phyloP scores from a whole-genome alignment of 2,888 invertebrate species.

The Amblyjoppa fuscipennis region DNA sequence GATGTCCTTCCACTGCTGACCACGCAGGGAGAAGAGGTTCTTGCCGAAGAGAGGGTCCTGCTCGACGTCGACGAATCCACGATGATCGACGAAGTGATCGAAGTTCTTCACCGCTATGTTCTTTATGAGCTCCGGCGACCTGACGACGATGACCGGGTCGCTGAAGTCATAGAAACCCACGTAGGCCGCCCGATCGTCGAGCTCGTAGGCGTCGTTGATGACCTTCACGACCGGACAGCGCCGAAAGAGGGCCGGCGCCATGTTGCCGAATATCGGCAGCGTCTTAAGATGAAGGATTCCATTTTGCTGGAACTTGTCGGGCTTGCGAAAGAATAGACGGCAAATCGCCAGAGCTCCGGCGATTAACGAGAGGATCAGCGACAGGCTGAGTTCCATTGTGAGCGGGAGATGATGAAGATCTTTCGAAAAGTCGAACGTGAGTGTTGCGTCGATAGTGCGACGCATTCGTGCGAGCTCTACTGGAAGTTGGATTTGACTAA shows the following conservation, averaged over 20 bases:
- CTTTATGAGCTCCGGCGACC: slow-evolving; percentile 80
- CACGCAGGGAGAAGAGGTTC: slow-evolving; percentile 75
- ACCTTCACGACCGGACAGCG: slow-evolving; percentile 39
- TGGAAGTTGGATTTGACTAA: not conserved
- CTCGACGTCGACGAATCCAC: slow-evolving; percentile 69
- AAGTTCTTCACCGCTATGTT: slow-evolving; percentile 77
- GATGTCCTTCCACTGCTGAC: slow-evolving; percentile 86
- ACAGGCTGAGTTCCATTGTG: slow-evolving; percentile 49
- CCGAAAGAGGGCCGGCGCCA: slow-evolving; percentile 52
- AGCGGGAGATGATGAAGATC: not conserved
- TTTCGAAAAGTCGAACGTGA: not conserved
- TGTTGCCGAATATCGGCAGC: slow-evolving; percentile 69
- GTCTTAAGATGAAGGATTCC: slow-evolving; percentile 67
- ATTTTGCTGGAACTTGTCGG: slow-evolving; percentile 25
- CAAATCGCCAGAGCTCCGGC: slow-evolving; percentile 1
- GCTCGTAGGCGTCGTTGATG: slow-evolving; percentile 67
- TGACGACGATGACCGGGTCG: slow-evolving; percentile 75
- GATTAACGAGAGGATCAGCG: slow-evolving; percentile 33
- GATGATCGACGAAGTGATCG: slow-evolving; percentile 78
- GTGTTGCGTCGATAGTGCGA: not conserved
- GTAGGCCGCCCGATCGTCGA: slow-evolving; percentile 73
- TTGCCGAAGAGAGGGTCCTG: slow-evolving; percentile 74
- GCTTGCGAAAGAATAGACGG: slow-evolving; percentile 1
- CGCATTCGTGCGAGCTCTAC: not conserved
- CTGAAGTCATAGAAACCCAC: slow-evolving; percentile 77